Base-by-base conservation (phyloP, 2,113 vertebrate genomes). In the Corythaixoides concolor region DNA sequence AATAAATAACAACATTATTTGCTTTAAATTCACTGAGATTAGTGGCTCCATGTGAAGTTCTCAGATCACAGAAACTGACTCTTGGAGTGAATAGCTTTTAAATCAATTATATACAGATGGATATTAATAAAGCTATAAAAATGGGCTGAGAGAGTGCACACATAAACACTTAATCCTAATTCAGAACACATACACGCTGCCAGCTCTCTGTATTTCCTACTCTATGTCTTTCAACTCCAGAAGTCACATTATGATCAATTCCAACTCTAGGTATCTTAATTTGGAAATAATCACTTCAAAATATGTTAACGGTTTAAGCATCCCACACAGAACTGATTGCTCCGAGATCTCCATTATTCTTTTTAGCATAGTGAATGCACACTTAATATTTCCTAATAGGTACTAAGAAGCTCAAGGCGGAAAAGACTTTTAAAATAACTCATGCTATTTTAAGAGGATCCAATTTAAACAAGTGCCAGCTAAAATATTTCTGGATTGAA, bases 381-480 rank as follows among this genome's bases (percentile, higher is more conserved):
- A 55, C 79, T 95, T 94, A 94, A 86, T 90, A 95, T 96, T 95
- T 95, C 72, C 75, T 91, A 94, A 91, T 91, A 94, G 90, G 75
- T 88, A 81, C 95, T 84, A 91, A 94, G 90, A 83, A 96, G 79
- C 56, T 85, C 74, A 86, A 96, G 88, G 68, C 67, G 91, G 78
- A 93, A 91, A 91, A 96, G 47, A 5, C 81, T 96, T 93, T 85
- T 85, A 90, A 92, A 96, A 93, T 96, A 94, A 93, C 72, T 73
- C 72, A 35, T 59, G 35, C 93, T 96, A 96, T 97, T 97, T 96
- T 97, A 92, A 94, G 95, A 95, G 59, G 68, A 94, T 93, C 85
- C 82, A 91, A 77, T 94, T 96, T 97, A 96, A 96, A 93, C 70
- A 95, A 94, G 85, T 95, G 75, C 82, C 79, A 93, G 82, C 41